Evolutionary conservation across 2,888 invertebrate genomes (phyloP).

Genomic region (Herminia tarsipennalis): DNA sequence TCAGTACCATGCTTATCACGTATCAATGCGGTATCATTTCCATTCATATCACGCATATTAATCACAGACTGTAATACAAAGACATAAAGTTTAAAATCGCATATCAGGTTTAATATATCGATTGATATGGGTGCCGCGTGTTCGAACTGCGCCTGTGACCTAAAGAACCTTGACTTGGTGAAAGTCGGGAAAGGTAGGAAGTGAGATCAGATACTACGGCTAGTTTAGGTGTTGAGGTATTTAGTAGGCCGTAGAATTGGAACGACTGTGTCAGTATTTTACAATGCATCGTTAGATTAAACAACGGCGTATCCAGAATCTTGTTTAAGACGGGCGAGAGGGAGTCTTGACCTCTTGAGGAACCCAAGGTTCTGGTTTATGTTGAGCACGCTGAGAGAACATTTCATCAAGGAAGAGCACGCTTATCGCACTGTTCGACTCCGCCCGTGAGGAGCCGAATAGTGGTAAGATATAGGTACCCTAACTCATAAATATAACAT

Average conservation of each 20-base stretch:
- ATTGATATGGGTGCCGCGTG: slow-evolving; percentile 70
- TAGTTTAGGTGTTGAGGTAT: not conserved
- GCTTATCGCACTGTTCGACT: too few species aligned
- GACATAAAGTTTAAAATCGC: slow-evolving; percentile 46
- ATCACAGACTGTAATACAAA: slow-evolving; percentile 32
- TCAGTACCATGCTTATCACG: slow-evolving; percentile 64
- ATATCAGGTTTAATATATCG: slow-evolving; percentile 44
- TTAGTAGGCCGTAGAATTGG: not conserved
- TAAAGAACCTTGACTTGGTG: slow-evolving; percentile 74
- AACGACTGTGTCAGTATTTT: not conserved
- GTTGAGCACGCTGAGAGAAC: too few species aligned
- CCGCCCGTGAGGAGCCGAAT: too few species aligned
- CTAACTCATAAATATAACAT: too few species aligned
- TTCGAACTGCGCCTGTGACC: slow-evolving; percentile 76
- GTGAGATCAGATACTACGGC: slow-evolving; percentile 29
- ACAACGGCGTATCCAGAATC: too few species aligned
- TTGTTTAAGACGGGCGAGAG: too few species aligned
- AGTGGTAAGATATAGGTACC: too few species aligned
- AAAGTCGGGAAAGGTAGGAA: slow-evolving; percentile 66
- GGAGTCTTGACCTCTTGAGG: too few species aligned
- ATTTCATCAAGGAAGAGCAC: too few species aligned
- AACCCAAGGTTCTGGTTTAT: too few species aligned
- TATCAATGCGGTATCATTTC: slow-evolving; percentile 49
- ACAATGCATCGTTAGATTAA: too few species aligned
- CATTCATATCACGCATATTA: slow-evolving; percentile 33